A percentile compares a stretch with the other conserved stretches of the same genome.
phyloP scores from a whole-genome alignment of 2,797 vertebrate genomes.

The Odontamblyopus rebecca region DNA sequence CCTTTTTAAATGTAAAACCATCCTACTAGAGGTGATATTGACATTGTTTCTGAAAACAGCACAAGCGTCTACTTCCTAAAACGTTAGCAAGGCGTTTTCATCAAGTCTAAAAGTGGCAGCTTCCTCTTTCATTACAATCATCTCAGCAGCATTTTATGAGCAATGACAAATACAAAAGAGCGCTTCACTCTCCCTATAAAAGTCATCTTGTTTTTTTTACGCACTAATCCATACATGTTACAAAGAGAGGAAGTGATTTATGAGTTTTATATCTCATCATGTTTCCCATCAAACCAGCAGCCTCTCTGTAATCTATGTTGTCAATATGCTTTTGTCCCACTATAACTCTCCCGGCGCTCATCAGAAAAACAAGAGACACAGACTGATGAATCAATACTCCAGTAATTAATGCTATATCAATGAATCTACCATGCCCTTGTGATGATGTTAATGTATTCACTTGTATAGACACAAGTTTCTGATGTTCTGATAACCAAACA shows the following conservation, averaged over 20 bases:
- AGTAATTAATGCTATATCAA: constrained; percentile 46
- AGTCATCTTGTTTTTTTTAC: not conserved
- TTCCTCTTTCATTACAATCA: not conserved
- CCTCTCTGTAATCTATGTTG: constrained; percentile 40
- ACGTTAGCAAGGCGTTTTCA: not conserved
- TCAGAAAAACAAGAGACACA: constrained; percentile 26
- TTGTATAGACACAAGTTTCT: constrained; percentile 15
- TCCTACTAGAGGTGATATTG: too few species aligned
- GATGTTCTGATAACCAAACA: not conserved
- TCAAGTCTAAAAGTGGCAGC: not conserved
- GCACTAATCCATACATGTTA: constrained; percentile 4
- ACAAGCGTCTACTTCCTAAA: too few species aligned
- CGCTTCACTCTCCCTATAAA: not conserved
- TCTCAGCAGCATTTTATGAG: not conserved
- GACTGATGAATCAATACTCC: constrained; percentile 36
- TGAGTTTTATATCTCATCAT: constrained; percentile 32
- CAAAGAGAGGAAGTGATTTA: not conserved
- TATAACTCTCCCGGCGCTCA: constrained; percentile 32
- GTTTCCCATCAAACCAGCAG: constrained; percentile 40
- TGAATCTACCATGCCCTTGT: constrained; percentile 19
- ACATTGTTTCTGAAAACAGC: too few species aligned
- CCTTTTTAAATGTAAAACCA: too few species aligned
- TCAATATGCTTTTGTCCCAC: constrained; percentile 51
- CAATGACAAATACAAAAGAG: not conserved
- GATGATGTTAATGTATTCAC: constrained; percentile 11